These are phyloP conservation scores for Drosophila pseudotakahashii DNA, from an alignment of 2,888 invertebrate species.

Conservation along the genomic window DNA sequence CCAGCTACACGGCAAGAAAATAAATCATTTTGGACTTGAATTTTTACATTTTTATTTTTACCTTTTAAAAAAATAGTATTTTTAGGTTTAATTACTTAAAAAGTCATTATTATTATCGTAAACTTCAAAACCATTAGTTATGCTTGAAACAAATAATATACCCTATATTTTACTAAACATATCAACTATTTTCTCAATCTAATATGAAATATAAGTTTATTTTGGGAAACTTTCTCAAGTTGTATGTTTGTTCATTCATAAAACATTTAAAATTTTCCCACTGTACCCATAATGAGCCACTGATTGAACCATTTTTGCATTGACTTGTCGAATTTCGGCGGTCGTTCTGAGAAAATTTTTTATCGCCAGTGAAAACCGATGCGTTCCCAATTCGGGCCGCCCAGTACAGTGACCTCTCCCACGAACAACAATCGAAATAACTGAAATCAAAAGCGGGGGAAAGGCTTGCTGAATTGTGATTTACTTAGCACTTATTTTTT, in stretches of 20 bases:
- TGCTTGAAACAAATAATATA: no score
- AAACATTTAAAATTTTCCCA: neutral
- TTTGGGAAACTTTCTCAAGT: neutral
- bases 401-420: constrained; percentile 66
- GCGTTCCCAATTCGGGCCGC: constrained; percentile 41
- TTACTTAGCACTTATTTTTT: constrained; percentile 31
- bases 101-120: no score
- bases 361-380: constrained; percentile 59
- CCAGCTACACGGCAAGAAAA: constrained; percentile 22
- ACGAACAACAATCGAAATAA: constrained; percentile 35
- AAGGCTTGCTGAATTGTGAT: constrained; percentile 21
- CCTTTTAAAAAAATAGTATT: no score
- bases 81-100: no score
- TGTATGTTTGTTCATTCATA: neutral
- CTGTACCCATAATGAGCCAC: constrained; percentile 13
- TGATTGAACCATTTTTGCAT: constrained; percentile 45
- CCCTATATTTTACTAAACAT: no score
- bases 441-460: constrained; percentile 19
- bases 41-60: neutral
- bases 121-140: no score
- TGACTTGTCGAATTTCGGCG: constrained; percentile 51
- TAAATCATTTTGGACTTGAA: neutral
- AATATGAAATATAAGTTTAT: neutral
- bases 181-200: neutral
- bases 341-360: constrained; percentile 62